phyloP scores from a whole-genome alignment of 2,797 vertebrate species.

The Melanogrammus aeglefinus region DNA sequence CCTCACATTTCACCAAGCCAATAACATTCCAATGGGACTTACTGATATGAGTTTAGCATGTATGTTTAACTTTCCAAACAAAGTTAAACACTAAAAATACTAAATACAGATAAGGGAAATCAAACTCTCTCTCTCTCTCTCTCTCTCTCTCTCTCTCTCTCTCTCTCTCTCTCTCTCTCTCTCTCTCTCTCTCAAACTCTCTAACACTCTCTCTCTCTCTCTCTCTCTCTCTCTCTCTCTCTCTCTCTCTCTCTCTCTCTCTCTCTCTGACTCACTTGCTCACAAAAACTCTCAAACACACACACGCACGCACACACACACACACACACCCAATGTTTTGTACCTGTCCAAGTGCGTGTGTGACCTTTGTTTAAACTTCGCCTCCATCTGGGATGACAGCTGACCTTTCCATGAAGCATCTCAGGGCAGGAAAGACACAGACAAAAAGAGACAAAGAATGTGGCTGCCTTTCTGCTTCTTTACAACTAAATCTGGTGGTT shows the following conservation, averaged over 20 bases:
- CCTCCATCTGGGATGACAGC: slow-evolving; percentile 42
- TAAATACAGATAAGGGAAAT: neutral
- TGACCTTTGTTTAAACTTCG: slow-evolving; percentile 58
- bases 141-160: too few relatives aligned
- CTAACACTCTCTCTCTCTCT: too few relatives aligned
- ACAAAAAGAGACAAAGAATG: neutral
- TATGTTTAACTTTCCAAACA: neutral
- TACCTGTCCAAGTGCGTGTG: slow-evolving; percentile 26
- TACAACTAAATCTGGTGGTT: neutral
- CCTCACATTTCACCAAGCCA: neutral
- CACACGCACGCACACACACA: slow-evolving; percentile 28
- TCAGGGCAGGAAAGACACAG: slow-evolving; percentile 17
- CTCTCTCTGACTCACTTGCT: too few relatives aligned
- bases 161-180: too few relatives aligned
- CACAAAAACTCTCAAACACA: neutral
- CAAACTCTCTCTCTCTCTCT: neutral
- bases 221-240: too few relatives aligned
- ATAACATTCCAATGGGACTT: neutral
- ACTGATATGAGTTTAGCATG: neutral
- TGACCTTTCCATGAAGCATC: slow-evolving; percentile 45
- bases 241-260: too few relatives aligned
- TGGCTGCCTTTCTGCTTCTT: neutral
- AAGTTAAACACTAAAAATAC: neutral
- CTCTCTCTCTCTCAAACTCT: too few relatives aligned
- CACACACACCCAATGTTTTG: slow-evolving; percentile 44